Evolutionary conservation across 2,888 invertebrate genomes (phyloP), one percentile per base, ranked within the genome.

Genomic region (Lysandra coridon): DNA sequence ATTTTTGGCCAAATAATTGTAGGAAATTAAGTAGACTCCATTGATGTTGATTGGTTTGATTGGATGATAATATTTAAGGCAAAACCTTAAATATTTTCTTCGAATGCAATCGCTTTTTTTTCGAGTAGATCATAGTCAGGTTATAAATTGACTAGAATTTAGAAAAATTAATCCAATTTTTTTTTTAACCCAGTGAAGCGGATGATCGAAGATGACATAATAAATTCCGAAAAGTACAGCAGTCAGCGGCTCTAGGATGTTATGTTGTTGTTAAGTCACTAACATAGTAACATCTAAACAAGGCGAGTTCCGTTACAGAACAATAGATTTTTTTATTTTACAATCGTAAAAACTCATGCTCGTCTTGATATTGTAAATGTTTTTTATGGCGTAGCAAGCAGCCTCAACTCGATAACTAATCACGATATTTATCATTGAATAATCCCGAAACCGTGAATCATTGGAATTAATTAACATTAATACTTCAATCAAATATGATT

Each of bases 241-340:
- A 69, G 33, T 5, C 69, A 14, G 14, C 5, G 37, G 69, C 14
- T 69, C 69, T 14, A 69, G 14, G 4, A 69, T 33, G 33, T 37
- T 23, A 30, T 64, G 64, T 10, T 76, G 53, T 30, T 53, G 30
- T 53, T 57, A 53, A 7, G 53, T 30, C 33, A 44, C 49, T 23
- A 75, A 75, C 17, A 57, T 1, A 23, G 12, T 44, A 75, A 75
- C 33, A 57, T 3, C 76, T 23, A 75, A 75, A 75, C 53, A 23
- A 30, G 23, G 17, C 49, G 75, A 75, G 75, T 23, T 75, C 75
- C 53, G 53, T 76, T 33, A 76, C 6, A 30, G 53, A 57, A 57
- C 76, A 57, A 76, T 76, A 57, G 23, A 53, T 23, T 44, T 76
- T 76, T 76, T 30, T 76, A 76, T 53, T 57, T 74, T 37, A 69